Evolutionary conservation across 2,888 invertebrate species (phyloP), one percentile per base, ranked within the genome.

Genomic region (Agonopterix alstromeriana): DNA sequence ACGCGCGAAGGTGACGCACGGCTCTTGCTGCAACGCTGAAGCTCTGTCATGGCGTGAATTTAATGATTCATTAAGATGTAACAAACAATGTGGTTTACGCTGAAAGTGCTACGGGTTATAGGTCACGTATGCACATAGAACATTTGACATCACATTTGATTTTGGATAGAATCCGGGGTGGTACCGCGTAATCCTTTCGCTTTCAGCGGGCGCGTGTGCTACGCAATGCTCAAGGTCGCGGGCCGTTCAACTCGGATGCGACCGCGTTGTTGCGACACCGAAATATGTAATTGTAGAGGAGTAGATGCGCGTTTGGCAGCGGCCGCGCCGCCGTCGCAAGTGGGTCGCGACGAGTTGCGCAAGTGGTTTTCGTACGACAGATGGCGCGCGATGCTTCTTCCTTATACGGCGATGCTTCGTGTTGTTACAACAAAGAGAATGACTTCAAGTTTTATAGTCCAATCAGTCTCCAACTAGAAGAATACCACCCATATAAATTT

Each of bases 181-280:
- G 60, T 42, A 52, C 3, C 57, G 63, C 58, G 63, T 61, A 61
- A 61, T 76, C 85, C 86, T 86, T 87, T 87, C 86, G 83, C 87
- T 86, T 85, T 84, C 84, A 70, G 77, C 70, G 61, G 4, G 72
- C 78, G 82, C 79, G 82, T 77, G 74, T 68, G 71, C 73, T 69
- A 71, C 82, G 83, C 82, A 82, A 81, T 73, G 60, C 77, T 74
- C 87, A 88, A 87, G 88, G 87, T 85, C 88, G 86, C 73, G 82
- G 84, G 85, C 79, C 87, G 82, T 88, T 88, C 87, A 88, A 87
- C 88, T 88, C 88, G 87, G 88, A 88, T 87, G 87, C 85, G 82
- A 84, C 82, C 79, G 75, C 65, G 76, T 57, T 61, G 77, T 88
- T 87, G 87, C 88, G 86, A 86, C 87, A 87, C 80, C 77, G 75